phyloP scores from a whole-genome alignment of 2,113 vertebrate genomes.

The Urocynchramus pylzowi region DNA sequence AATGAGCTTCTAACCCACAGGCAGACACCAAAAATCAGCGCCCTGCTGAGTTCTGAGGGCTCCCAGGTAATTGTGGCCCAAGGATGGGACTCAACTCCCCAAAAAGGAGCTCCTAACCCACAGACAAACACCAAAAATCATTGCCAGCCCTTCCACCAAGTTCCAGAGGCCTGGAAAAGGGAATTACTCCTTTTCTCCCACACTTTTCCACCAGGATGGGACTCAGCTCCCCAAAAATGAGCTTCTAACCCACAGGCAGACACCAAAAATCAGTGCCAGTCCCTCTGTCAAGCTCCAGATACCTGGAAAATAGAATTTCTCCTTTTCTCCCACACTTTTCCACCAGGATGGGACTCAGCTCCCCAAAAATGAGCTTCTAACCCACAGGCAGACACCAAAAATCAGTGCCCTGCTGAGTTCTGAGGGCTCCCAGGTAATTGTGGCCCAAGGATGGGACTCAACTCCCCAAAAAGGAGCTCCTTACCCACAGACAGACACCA shows the following conservation, averaged over 20 bases:
- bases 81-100: background rate
- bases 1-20: background rate
- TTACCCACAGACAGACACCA: accelerated
- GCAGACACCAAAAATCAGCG: background rate
- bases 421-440: no score
- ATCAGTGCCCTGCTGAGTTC: background rate
- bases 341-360: background rate
- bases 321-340: background rate
- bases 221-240: background rate
- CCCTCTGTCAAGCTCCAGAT: no score
- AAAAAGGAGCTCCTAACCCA: background rate
- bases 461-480: background rate
- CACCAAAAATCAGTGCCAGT: background rate
- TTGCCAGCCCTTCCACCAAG: background rate
- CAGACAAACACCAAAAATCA: background rate
- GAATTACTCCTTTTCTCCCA: background rate
- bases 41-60: background rate
- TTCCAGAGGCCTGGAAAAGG: background rate
- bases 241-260: accelerated
- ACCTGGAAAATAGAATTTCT: background rate
- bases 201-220: background rate
- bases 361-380: background rate
- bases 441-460: background rate
- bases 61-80: no score
- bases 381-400: background rate